Evolutionary conservation across 2,797 vertebrate genomes (phyloP), one percentile per base, ranked within the genome.

Genomic region (Sebastes matsubarae): DNA sequence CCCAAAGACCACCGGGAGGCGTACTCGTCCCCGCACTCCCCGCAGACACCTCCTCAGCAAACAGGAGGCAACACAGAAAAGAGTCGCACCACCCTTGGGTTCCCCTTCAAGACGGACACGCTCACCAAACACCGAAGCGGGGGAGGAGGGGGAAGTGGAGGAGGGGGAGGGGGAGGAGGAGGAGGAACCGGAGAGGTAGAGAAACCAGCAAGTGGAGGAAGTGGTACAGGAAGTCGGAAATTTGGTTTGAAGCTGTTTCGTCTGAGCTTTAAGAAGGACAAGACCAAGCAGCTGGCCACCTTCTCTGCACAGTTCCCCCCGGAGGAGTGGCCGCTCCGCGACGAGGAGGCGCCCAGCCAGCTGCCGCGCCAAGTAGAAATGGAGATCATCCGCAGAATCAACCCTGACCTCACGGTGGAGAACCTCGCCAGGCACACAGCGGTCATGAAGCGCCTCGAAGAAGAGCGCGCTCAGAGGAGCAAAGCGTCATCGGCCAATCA

Each of bases 221-320:
- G 91, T 95, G 97, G 93, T 95, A 97, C 94, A 93, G 97, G 77
- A 95, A 97, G 93, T 79, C 88, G 93, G 1, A 99, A 98, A 92
- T 99, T 99, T 72, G 98, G 99, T 68, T 95, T 99, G 65, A 99
- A 98, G 94, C 95, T 99, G 74, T 99, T 99, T 88, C 96, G 99
- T 83, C 93, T 99, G 57, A 99, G 99, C 94, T 99, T 99, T 93
- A 99, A 99, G 85, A 99, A 99, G 87, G 98, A 99, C 91, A 99
- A 99, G 93, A 92, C 97, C 80, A 99, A 99, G 92, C 98, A 99
- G 86, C 89, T 99, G 79, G 97, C 97, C 57, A 99, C 98, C 55
- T 99, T 99, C 87, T 99, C 98, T 0, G 98, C 97, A 72, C 99
- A 99, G 91, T 99, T 99, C 80, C 99, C 99, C 58, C 99, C 99